Evolutionary conservation across 2,888 invertebrate species (phyloP).

Genomic region (Argyresthia albistria): DNA sequence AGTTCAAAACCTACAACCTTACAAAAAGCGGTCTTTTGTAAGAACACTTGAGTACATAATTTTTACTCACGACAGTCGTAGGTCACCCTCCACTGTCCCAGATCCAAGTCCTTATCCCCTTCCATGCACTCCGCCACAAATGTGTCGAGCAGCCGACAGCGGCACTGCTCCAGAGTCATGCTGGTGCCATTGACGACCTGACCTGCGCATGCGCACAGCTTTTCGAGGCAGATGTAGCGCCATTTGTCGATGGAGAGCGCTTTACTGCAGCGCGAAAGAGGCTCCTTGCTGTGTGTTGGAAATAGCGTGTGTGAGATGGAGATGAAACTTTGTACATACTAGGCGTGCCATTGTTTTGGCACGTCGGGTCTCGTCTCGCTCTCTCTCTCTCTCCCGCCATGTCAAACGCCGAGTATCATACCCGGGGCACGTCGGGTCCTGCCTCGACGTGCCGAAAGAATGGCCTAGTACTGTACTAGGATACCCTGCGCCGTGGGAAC

Average conservation of each 20-base stretch:
- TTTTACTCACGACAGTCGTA: constrained; percentile 78
- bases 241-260: constrained; percentile 78
- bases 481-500: too few species aligned
- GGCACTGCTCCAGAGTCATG: constrained; percentile 62
- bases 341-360: too few species aligned
- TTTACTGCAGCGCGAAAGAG: constrained; percentile 75
- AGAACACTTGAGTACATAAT: too few species aligned
- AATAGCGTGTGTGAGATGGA: background rate
- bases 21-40: too few species aligned
- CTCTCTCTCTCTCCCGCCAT: too few species aligned
- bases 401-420: too few species aligned
- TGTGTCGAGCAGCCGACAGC: constrained; percentile 78
- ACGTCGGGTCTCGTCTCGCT: too few species aligned
- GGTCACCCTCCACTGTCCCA: constrained; percentile 80
- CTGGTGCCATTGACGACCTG: constrained; percentile 52
- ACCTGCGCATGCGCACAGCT: constrained; percentile 81
- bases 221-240: constrained; percentile 81
- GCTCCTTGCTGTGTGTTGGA: constrained; percentile 61
- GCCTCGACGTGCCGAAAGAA: too few species aligned
- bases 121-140: constrained; percentile 83
- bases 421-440: too few species aligned
- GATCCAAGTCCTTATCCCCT: constrained; percentile 72
- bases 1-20: too few species aligned
- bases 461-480: too few species aligned
- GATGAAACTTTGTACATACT: background rate